phyloP scores from a whole-genome alignment of 2,888 invertebrate species.

The Geotrupes spiniger region DNA sequence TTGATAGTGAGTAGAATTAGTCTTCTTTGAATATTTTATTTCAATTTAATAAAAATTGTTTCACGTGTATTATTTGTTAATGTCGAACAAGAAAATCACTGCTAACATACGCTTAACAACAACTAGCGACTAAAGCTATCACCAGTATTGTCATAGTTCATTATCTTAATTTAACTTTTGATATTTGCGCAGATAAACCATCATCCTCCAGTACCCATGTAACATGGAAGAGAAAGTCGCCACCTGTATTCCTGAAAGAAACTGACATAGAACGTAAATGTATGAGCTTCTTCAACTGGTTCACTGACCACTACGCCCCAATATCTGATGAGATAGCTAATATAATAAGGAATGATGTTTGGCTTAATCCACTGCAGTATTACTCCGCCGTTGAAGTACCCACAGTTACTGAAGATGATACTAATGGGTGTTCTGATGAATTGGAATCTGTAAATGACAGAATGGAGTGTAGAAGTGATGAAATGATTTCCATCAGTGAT shows the following conservation, averaged over 20 bases:
- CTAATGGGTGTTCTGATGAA: slow-evolving; percentile 53
- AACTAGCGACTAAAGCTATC: no score
- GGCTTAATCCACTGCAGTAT: slow-evolving; percentile 84
- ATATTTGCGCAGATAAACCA: slow-evolving; percentile 57
- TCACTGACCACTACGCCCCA: slow-evolving; percentile 76
- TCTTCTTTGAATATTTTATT: background rate
- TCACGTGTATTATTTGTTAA: no score
- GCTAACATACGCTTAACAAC: no score
- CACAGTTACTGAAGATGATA: slow-evolving; percentile 67
- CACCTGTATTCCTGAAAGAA: slow-evolving; percentile 61
- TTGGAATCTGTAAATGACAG: no score
- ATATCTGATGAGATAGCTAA: slow-evolving; percentile 84
- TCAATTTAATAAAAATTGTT: background rate
- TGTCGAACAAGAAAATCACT: no score
- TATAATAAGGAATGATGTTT: slow-evolving; percentile 82
- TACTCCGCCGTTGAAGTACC: slow-evolving; percentile 75
- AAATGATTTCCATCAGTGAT: no score
- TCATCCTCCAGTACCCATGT: slow-evolving; percentile 73
- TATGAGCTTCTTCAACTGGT: slow-evolving; percentile 82
- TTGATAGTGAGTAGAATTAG: slow-evolving; percentile 53
- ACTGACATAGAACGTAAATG: slow-evolving; percentile 61
- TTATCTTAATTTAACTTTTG: no score
- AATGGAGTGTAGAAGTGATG: no score
- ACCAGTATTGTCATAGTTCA: no score
- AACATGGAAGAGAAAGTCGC: slow-evolving; percentile 77